A percentile compares a stretch with the other conserved stretches of the same genome.
These are phyloP conservation scores for Gadus macrocephalus DNA, from an alignment of 2,113 vertebrate genomes.

Conservation along the genomic window DNA sequence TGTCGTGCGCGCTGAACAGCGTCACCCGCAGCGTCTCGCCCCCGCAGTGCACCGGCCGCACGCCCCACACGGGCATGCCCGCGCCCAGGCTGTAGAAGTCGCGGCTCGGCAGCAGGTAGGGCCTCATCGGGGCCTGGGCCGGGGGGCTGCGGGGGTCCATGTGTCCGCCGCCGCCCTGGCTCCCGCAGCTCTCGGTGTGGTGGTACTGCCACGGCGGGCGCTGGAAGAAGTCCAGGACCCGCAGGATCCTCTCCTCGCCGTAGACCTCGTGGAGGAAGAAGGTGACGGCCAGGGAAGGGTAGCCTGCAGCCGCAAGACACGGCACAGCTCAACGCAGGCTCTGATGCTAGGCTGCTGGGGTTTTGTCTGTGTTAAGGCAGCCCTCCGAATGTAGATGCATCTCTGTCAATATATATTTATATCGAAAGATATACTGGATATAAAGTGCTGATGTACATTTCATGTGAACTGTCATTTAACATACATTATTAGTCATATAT, in stretches of 20 bases:
- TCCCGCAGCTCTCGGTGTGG: conserved; percentile 58
- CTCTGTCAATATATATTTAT: neutral
- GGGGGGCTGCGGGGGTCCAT: conserved; percentile 46
- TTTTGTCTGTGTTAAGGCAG: neutral
- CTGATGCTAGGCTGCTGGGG: neutral
- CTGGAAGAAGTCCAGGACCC: conserved; percentile 81
- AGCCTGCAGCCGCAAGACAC: conserved; percentile 47
- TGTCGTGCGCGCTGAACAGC: conserved; percentile 82
- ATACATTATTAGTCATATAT: no score
- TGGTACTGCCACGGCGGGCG: conserved; percentile 82
- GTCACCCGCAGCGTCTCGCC: conserved; percentile 83
- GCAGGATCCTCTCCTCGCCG: conserved; percentile 82
- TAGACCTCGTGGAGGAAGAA: conserved; percentile 83
- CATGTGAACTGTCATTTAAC: no score
- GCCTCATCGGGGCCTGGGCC: conserved; percentile 34
- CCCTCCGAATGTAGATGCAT: conserved; percentile 16
- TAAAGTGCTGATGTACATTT: no score
- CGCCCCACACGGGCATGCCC: conserved; percentile 89
- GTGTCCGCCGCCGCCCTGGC: conserved; percentile 35
- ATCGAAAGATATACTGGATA: no score
- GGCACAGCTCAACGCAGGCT: neutral
- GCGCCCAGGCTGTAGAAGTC: conserved; percentile 85
- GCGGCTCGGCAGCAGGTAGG: conserved; percentile 64
- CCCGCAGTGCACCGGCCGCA: conserved; percentile 77
- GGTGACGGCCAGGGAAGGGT: conserved; percentile 84